Evolutionary conservation across 2,888 invertebrate genomes (phyloP).

Genomic region (Ophioninae sp.): DNA sequence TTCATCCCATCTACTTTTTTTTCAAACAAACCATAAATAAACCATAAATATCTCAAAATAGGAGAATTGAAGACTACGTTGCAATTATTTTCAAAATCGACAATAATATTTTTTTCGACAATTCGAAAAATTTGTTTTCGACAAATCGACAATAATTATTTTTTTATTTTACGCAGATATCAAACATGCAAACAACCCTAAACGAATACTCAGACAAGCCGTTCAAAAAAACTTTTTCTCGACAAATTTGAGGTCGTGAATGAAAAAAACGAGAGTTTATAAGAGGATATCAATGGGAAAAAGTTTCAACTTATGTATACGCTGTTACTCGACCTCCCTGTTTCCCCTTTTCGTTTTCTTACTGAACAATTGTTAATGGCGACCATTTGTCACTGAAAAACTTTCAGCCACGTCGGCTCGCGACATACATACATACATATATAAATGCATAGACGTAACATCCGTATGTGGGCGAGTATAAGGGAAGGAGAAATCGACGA

Average conservation of each 20-base stretch:
- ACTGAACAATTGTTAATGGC: slow-evolving; percentile 48
- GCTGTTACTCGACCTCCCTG: slow-evolving; percentile 2
- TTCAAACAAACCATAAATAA: too few relatives aligned
- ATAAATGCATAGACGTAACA: slow-evolving; percentile 8
- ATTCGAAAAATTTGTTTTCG: too few relatives aligned
- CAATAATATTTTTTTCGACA: too few relatives aligned
- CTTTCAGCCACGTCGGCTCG: slow-evolving; percentile 33
- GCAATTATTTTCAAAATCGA: too few relatives aligned
- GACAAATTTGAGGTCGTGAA: slow-evolving; percentile 23
- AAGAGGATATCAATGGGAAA: slow-evolving; percentile 31
- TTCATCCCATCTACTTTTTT: too few relatives aligned
- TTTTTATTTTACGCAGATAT: too few relatives aligned
- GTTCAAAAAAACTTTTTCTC: too few relatives aligned
- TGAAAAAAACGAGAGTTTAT: slow-evolving; percentile 43
- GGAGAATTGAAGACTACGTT: too few relatives aligned
- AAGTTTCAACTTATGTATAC: slow-evolving; percentile 20
- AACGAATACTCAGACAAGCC: not conserved
- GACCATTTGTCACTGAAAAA: slow-evolving; percentile 45
- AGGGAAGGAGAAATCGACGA: slow-evolving; percentile 51
- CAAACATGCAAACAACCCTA: not conserved
- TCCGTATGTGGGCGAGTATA: not conserved
- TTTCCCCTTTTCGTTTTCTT: slow-evolving; percentile 2
- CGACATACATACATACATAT: slow-evolving; percentile 2
- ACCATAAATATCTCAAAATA: too few relatives aligned
- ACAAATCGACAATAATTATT: too few relatives aligned